Percentiles rank a stretch among this genome's conserved stretches.
These are phyloP conservation scores for Cladopsammia gracilis DNA, from an alignment of 64 coral and sea anemone species.

Conservation along the genomic window DNA sequence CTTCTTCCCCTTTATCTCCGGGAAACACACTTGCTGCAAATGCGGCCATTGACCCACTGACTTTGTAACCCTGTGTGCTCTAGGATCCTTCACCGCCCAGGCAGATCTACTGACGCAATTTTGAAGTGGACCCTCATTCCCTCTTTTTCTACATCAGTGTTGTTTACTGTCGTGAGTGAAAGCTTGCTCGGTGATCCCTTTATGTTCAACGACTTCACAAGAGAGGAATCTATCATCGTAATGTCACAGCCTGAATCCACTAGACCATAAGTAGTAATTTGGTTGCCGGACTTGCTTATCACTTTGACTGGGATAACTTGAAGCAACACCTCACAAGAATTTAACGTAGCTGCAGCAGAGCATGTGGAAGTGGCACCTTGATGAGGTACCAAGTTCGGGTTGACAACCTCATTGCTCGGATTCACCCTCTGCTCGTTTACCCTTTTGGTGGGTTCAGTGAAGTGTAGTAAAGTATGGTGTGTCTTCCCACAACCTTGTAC, in stretches of 20 bases:
- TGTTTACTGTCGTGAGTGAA: slow-evolving; percentile 50
- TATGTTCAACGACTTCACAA: slow-evolving; percentile 42
- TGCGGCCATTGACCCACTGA: slow-evolving; percentile 34
- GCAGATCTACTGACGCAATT: slow-evolving; percentile 23
- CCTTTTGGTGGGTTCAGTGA: not conserved
- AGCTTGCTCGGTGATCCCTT: slow-evolving; percentile 32
- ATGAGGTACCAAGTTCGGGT: not conserved
- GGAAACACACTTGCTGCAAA: slow-evolving; percentile 41
- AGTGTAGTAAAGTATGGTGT: slow-evolving; percentile 70
- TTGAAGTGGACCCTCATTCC: slow-evolving; percentile 37
- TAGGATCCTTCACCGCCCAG: slow-evolving; percentile 37
- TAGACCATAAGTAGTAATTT: slow-evolving; percentile 66
- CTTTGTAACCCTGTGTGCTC: not conserved
- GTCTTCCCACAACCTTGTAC: too few relatives aligned
- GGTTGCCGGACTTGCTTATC: slow-evolving; percentile 23
- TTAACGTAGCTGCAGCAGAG: not conserved
- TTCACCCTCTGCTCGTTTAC: not conserved
- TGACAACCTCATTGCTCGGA: not conserved
- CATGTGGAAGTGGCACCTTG: not conserved
- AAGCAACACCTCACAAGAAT: slow-evolving; percentile 33
- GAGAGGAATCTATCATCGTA: slow-evolving; percentile 54
- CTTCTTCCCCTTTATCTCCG: slow-evolving; percentile 24
- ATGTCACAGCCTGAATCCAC: slow-evolving; percentile 60
- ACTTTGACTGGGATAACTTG: slow-evolving; percentile 66
- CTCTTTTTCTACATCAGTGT: not conserved